Evolutionary conservation across 1,140 invertebrate species (phyloP), one percentile per base, ranked within the genome.

Genomic region (Melitaea cinxia): DNA sequence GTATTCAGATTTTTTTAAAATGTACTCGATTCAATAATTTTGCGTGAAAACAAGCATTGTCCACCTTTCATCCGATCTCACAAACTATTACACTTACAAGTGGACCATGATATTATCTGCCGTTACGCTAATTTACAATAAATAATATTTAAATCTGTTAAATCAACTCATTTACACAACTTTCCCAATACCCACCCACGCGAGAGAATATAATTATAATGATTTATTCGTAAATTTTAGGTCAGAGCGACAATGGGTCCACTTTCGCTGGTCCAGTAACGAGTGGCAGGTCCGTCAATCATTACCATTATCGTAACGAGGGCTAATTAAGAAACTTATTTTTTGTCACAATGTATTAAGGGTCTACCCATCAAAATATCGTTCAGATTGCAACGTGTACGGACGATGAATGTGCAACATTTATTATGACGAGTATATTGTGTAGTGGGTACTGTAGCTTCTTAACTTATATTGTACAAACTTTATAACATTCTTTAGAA

Each of bases 241-340:
- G 62, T 64, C 70, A 68, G 15, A 45, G 42, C 42, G 12, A 47
- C 53, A 72, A 68, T 68, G 67, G 62, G 53, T 42, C 49, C 69
- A 72, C 70, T 72, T 72, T 72, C 70, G 58, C 70, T 69, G 53
- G 19, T 6, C 30, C 37, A 47, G 15, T 19, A 19, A 37, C 62
- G 45, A 28, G 37, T 54, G 57, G 57, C 56, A 55, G 50, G 42
- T 23, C 63, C 55, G 64, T 64, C 60, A 64, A 70, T 64, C 68
- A 65, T 57, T 59, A 10, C 45, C 47, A 58, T 58, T 65, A 54
- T 50, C 61, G 35, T 65, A 72, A 72, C 63, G 70, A 72, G 70
- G 24, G 47, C 66, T 72, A 68, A 72, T 72, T 72, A 72, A 72
- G 70, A 65, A 65, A 65, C 53, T 50, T 53, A 65, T 72, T 72